These are phyloP conservation scores for Tokudaia muenninki DNA, from an alignment of 2,797 vertebrate genomes.

Conservation along the genomic window DNA sequence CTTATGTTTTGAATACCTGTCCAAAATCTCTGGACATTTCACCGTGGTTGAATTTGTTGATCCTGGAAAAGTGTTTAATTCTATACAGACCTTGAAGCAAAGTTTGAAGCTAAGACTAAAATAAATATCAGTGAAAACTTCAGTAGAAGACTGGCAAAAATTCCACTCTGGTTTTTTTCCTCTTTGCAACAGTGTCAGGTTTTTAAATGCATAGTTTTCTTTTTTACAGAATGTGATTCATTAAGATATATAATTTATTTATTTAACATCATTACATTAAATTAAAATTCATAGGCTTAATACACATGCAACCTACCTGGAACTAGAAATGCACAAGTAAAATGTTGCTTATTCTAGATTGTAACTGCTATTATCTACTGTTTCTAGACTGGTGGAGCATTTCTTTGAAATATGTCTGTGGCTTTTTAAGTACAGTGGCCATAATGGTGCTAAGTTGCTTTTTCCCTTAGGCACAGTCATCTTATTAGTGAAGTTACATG, in stretches of 20 bases:
- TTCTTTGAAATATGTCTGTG: constrained; percentile 44
- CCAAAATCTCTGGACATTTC: constrained; percentile 71
- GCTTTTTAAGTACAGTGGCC: constrained; percentile 9
- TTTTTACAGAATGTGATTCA: not conserved
- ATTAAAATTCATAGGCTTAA: not conserved
- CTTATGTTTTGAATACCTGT: constrained; percentile 75
- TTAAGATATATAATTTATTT: constrained; percentile 31
- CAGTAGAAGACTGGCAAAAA: not conserved
- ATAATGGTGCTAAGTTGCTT: not conserved
- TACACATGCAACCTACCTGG: not conserved
- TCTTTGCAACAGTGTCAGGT: not conserved
- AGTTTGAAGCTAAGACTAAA: constrained; percentile 62
- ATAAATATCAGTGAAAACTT: constrained; percentile 48
- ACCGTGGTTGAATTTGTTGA: constrained; percentile 52
- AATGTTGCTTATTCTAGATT: not conserved
- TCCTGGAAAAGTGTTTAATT: constrained; percentile 58
- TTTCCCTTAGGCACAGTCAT: not conserved
- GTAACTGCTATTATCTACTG: not conserved
- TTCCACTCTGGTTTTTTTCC: not conserved
- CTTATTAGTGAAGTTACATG: constrained; percentile 17
- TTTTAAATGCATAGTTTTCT: not conserved
- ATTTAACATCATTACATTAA: not conserved
- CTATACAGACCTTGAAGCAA: constrained; percentile 60
- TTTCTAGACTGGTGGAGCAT: not conserved
- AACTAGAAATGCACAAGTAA: not conserved